These are phyloP conservation scores for Natrix natrix DNA, from an alignment of 2,797 vertebrate species.

Conservation along the genomic window DNA sequence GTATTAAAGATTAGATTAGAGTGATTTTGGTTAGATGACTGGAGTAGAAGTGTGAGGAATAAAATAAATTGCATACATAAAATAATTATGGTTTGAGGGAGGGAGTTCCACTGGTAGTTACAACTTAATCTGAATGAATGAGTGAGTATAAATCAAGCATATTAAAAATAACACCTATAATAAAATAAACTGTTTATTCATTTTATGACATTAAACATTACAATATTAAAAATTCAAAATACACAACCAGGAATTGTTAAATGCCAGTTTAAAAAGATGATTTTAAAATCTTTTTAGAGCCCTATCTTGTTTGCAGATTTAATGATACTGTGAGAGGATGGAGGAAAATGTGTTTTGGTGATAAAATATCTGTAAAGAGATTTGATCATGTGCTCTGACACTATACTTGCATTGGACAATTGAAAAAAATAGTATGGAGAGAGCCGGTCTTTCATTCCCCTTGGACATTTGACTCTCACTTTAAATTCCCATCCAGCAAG, in stretches of 20 bases:
- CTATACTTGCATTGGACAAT: background rate
- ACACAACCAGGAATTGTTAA: background rate
- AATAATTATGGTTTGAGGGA: background rate
- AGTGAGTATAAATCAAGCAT: background rate
- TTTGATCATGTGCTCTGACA: background rate
- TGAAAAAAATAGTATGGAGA: background rate
- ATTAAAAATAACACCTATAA: background rate
- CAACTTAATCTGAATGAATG: background rate
- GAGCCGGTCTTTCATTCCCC: background rate
- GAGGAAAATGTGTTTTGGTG: background rate
- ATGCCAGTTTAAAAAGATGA: background rate
- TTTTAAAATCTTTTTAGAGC: background rate
- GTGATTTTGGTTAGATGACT: background rate
- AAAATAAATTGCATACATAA: background rate
- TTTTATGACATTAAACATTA: background rate
- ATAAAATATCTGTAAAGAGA: background rate
- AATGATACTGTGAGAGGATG: background rate
- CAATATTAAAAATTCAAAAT: background rate
- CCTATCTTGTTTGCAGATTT: background rate
- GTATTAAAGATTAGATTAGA: background rate
- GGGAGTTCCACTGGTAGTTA: background rate
- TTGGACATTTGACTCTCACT: background rate
- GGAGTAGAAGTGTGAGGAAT: background rate
- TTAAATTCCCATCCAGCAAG: background rate
- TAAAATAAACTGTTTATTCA: background rate